phyloP scores from a whole-genome alignment of 2,888 invertebrate genomes.

The Phytoseiulus persimilis region DNA sequence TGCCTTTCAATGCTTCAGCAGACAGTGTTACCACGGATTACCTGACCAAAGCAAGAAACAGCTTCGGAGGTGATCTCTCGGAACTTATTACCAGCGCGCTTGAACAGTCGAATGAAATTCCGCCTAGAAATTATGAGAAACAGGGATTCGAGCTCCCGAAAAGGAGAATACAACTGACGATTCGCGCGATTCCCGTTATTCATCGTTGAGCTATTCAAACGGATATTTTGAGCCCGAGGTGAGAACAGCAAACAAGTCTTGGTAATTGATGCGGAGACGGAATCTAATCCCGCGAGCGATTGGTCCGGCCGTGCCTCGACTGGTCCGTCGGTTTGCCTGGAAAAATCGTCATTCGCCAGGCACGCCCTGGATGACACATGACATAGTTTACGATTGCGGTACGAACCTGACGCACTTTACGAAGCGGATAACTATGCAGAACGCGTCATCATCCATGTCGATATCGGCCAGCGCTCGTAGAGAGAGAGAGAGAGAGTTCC shows the following conservation, averaged over 20 bases:
- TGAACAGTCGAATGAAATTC: too few relatives aligned
- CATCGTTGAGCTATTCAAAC: neutral
- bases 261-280: neutral
- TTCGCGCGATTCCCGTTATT: neutral
- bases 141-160: too few relatives aligned
- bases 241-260: conserved; percentile 5
- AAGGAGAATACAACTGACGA: neutral
- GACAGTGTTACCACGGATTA: too few relatives aligned
- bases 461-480: neutral
- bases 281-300: neutral
- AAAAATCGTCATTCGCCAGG: neutral
- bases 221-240: neutral
- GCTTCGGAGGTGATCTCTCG: too few relatives aligned
- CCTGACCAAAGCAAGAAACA: too few relatives aligned
- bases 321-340: neutral
- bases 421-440: neutral
- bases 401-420: neutral
- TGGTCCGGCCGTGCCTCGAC: neutral
- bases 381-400: neutral
- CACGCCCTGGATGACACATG: neutral
- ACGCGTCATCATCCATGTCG: neutral
- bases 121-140: too few relatives aligned
- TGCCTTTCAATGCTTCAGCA: too few relatives aligned
- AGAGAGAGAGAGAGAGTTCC: too few relatives aligned
- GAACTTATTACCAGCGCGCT: too few relatives aligned